phyloP scores from a whole-genome alignment of 2,797 vertebrate species.

The Pipistrellus pygmaeus region DNA sequence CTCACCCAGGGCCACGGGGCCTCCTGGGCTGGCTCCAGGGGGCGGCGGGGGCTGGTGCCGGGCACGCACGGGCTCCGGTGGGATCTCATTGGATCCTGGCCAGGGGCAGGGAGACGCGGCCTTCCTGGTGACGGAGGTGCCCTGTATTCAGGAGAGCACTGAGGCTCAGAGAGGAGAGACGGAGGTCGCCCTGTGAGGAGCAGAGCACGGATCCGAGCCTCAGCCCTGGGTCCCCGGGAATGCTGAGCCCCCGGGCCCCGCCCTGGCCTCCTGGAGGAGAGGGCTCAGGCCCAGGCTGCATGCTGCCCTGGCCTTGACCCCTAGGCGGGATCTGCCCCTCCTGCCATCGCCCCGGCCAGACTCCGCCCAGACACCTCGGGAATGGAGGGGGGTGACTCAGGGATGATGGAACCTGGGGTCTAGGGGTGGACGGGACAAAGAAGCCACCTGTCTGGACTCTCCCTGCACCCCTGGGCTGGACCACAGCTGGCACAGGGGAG shows the following conservation, averaged over 20 bases:
- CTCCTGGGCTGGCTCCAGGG: fast-evolving
- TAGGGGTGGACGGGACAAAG: not conserved
- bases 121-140: fast-evolving
- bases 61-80: fast-evolving
- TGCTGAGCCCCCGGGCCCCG: not conserved
- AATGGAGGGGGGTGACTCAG: slow-evolving; percentile 47
- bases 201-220: not conserved
- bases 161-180: not conserved
- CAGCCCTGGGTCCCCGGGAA: fast-evolving
- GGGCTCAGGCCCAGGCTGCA: not conserved
- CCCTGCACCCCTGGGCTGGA: not conserved
- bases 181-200: not conserved
- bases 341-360: not conserved
- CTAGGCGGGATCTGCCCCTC: slow-evolving; percentile 15
- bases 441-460: not conserved
- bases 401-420: not conserved
- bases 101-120: not conserved
- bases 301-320: slow-evolving; percentile 68
- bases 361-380: slow-evolving; percentile 71
- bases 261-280: not conserved
- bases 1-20: not conserved
- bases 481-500: not conserved
- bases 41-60: fast-evolving
- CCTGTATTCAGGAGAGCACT: not conserved
- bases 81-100: not conserved